Percentiles rank a stretch among this genome's conserved stretches.
Evolutionary conservation across 1,140 invertebrate species (phyloP).

Genomic region (Leptinotarsa lineolata): DNA sequence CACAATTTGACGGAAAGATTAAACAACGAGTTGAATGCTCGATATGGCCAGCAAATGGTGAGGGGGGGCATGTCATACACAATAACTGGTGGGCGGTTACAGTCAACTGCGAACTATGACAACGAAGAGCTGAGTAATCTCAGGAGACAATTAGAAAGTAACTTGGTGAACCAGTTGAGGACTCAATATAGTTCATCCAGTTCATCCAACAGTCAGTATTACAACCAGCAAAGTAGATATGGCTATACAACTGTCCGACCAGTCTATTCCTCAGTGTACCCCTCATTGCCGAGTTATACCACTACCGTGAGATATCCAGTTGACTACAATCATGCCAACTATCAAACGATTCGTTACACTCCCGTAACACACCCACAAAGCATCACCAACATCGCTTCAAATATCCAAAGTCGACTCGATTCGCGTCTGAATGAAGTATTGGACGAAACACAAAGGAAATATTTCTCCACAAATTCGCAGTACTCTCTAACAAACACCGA

Average conservation of each 20-base stretch:
- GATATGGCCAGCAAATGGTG: slow-evolving; percentile 47
- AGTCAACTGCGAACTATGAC: slow-evolving; percentile 47
- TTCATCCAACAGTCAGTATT: slow-evolving; percentile 10
- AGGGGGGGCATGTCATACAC: slow-evolving; percentile 47
- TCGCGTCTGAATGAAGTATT: slow-evolving; percentile 39
- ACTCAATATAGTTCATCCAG: slow-evolving; percentile 25
- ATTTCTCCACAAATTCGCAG: slow-evolving; percentile 35
- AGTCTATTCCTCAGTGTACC: slow-evolving; percentile 3
- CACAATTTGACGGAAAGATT: slow-evolving; percentile 47
- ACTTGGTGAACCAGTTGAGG: slow-evolving; percentile 45
- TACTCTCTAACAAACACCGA: slow-evolving; percentile 32
- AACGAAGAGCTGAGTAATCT: slow-evolving; percentile 49
- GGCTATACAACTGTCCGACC: slow-evolving; percentile 18
- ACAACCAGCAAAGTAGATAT: not conserved
- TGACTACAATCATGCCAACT: not conserved
- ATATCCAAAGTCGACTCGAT: slow-evolving; percentile 45
- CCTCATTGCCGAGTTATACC: slow-evolving; percentile 9
- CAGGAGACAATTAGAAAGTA: slow-evolving; percentile 44
- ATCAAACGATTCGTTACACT: slow-evolving; percentile 34
- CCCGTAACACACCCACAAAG: slow-evolving; percentile 40
- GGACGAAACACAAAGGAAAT: slow-evolving; percentile 37
- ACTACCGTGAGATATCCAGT: not conserved
- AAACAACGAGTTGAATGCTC: slow-evolving; percentile 41
- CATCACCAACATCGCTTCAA: slow-evolving; percentile 43
- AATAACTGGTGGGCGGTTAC: slow-evolving; percentile 39